Percentiles rank a stretch among this genome's conserved stretches.
These are phyloP conservation scores for Geopemphigus sp. DNA, from an alignment of 1,140 invertebrate genomes.

Conservation along the genomic window DNA sequence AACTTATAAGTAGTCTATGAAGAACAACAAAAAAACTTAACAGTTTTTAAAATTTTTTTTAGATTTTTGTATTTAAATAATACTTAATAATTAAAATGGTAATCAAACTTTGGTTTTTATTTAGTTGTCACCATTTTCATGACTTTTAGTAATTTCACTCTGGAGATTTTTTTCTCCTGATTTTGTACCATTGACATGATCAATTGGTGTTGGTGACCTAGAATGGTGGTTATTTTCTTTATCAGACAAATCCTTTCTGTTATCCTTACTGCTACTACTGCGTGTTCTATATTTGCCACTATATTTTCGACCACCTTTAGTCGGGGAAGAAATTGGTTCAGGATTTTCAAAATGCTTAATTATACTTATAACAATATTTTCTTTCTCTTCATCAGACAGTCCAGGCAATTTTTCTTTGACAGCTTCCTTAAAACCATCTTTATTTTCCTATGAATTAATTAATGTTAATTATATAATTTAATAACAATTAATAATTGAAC, in stretches of 20 bases:
- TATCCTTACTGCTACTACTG: constrained; percentile 15
- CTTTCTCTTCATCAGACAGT: constrained; percentile 42
- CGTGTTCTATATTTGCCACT: constrained; percentile 1
- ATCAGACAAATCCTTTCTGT: constrained; percentile 27
- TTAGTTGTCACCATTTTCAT: constrained; percentile 39
- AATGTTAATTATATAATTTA: background rate
- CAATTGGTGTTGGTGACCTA: background rate
- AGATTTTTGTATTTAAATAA: constrained; percentile 19
- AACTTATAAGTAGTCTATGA: constrained; percentile 49
- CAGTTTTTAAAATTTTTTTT: constrained; percentile 15
- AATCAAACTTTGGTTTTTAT: constrained; percentile 36
- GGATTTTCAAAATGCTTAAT: constrained; percentile 50
- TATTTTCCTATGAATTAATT: constrained; percentile 17
- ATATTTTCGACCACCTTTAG: constrained; percentile 12
- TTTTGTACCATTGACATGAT: background rate
- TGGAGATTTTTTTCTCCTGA: constrained; percentile 1
- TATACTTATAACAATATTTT: constrained; percentile 36
- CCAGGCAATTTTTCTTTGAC: constrained; percentile 47
- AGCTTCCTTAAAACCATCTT: constrained; percentile 46
- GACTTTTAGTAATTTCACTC: constrained; percentile 19
- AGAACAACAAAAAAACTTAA: constrained; percentile 48
- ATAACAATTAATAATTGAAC: background rate
- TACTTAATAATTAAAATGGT: constrained; percentile 48
- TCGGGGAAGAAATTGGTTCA: constrained; percentile 8
- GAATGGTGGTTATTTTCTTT: constrained; percentile 9